Conservation (phyloP, 1,140 invertebrate genomes). For the Bombus haemorrhoidalis region DNA sequence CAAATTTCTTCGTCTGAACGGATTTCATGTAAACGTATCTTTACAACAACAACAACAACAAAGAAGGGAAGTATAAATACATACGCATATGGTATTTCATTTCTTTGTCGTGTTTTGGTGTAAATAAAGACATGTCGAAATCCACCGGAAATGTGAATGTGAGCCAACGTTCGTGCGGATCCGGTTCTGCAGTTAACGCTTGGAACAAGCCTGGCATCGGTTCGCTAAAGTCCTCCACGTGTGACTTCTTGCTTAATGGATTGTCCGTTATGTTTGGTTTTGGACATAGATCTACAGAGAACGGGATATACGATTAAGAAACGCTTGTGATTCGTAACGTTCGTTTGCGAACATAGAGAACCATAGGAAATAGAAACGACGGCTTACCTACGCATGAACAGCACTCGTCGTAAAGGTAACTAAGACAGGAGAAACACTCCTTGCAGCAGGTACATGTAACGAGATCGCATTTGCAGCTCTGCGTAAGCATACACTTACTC, state of each 20-base stretch:
- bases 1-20: neutral
- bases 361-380: slow-evolving; percentile 15
- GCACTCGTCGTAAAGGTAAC: slow-evolving; percentile 94
- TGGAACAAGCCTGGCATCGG: slow-evolving; percentile 92
- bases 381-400: slow-evolving; percentile 97
- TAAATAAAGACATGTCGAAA: slow-evolving; percentile 83
- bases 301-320: slow-evolving; percentile 32
- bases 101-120: slow-evolving; percentile 85
- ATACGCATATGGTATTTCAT: slow-evolving; percentile 88
- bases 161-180: slow-evolving; percentile 88
- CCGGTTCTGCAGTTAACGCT: slow-evolving; percentile 90
- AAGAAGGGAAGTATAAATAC: slow-evolving; percentile 69
- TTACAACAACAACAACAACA: too few species aligned
- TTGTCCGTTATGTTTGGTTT: slow-evolving; percentile 90
- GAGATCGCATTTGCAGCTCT: slow-evolving; percentile 96
- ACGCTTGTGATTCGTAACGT: too few species aligned
- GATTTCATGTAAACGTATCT: too few species aligned
- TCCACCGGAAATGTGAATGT: slow-evolving; percentile 91
- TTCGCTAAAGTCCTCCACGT: slow-evolving; percentile 93
- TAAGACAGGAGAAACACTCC: slow-evolving; percentile 95
- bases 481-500: slow-evolving; percentile 97
- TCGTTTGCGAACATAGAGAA: slow-evolving; percentile 27
- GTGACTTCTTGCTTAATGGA: slow-evolving; percentile 90
- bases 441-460: slow-evolving; percentile 94
- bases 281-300: slow-evolving; percentile 91